Conservation (phyloP, 2,797 vertebrate species). For the Crax fasciolata region DNA sequence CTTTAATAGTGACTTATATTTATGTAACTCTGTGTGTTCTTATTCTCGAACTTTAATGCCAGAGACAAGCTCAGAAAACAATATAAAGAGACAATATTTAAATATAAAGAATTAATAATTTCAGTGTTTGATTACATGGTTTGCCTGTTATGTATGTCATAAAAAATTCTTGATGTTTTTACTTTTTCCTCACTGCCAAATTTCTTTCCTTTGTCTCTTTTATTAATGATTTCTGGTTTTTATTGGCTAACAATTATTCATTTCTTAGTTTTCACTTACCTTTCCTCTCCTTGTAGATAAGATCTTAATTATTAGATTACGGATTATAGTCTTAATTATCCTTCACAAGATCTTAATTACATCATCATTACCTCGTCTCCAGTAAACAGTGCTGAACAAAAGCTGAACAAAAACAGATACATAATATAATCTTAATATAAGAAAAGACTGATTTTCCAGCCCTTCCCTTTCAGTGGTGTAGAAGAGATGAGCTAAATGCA, state of each 20-base stretch:
- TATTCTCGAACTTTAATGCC: not conserved
- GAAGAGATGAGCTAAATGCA: not conserved
- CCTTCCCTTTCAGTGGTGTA: not conserved
- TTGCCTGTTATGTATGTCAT: not conserved
- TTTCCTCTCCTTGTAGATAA: not conserved
- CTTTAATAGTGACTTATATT: not conserved
- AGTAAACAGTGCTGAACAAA: not conserved
- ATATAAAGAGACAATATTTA: not conserved
- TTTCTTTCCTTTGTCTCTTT: not conserved
- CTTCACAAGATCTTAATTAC: not conserved
- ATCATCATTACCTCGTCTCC: not conserved
- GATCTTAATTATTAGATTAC: not conserved
- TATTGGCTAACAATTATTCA: not conserved
- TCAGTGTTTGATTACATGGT: not conserved
- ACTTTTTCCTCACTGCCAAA: not conserved
- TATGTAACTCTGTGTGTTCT: not conserved
- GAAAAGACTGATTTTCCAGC: not conserved
- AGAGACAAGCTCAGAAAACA: not conserved
- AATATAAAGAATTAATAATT: not conserved
- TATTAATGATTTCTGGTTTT: constrained; percentile 4
- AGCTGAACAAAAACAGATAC: not conserved
- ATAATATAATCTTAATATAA: not conserved
- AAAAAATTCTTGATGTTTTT: not conserved
- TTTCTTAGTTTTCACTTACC: not conserved
- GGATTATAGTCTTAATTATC: not conserved